phyloP scores from a whole-genome alignment of 2,888 invertebrate species.

The Agrochola macilenta region DNA sequence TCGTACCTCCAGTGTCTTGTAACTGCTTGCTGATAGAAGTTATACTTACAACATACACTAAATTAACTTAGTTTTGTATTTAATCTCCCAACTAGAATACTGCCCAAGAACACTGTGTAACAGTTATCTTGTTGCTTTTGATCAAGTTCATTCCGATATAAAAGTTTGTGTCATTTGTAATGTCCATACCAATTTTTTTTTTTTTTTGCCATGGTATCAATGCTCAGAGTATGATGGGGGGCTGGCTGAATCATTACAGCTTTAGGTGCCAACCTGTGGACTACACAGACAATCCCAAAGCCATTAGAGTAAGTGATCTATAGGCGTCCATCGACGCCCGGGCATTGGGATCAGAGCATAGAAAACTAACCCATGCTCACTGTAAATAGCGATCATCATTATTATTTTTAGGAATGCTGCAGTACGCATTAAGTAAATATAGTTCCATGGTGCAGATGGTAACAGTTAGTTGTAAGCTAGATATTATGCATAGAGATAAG shows the following conservation, averaged over 20 bases:
- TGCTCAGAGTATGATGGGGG: conserved; percentile 95
- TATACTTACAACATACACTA: conserved; percentile 1
- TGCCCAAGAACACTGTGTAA: conserved; percentile 9
- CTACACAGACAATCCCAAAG: conserved; percentile 94
- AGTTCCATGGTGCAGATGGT: conserved; percentile 66
- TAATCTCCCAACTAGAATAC: conserved; percentile 23
- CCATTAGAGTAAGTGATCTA: conserved; percentile 94
- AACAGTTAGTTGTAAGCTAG: conserved; percentile 63
- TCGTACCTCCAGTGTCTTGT: conserved; percentile 23
- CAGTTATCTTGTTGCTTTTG: conserved; percentile 8
- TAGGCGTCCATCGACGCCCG: conserved; percentile 63
- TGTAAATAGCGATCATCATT: conserved; percentile 84
- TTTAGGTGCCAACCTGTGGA: conserved; percentile 97
- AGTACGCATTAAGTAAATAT: conserved; percentile 71
- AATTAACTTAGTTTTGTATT: conserved; percentile 23
- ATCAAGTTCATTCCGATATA: neutral
- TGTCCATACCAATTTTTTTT: conserved; percentile 71
- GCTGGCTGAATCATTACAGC: conserved; percentile 97
- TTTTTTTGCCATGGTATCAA: conserved; percentile 80
- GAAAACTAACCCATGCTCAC: conserved; percentile 82
- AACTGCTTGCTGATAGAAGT: conserved; percentile 31
- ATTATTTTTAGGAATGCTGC: conserved; percentile 74
- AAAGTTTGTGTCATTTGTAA: conserved; percentile 22
- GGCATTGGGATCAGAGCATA: conserved; percentile 68
- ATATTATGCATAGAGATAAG: conserved; percentile 44